Percentiles rank a stretch among this genome's conserved stretches.
Conservation (phyloP, 2,797 vertebrate species). For the Neosilurus mollespiculum region DNA sequence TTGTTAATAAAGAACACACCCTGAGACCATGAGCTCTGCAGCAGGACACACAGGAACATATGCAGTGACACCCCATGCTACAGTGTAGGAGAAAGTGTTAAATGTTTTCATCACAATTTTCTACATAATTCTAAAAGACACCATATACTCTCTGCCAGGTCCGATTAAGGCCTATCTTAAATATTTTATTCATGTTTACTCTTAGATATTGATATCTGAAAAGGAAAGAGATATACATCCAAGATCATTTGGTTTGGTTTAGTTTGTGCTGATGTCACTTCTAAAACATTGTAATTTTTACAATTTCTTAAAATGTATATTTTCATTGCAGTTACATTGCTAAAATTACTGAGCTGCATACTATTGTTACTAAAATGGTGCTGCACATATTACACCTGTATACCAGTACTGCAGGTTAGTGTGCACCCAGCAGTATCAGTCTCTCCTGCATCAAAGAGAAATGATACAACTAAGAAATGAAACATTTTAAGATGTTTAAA, state of each 20-base stretch:
- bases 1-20: conserved; percentile 7
- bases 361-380: neutral
- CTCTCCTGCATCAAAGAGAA: neutral
- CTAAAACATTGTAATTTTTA: neutral
- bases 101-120: neutral
- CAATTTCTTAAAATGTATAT: neutral
- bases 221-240: neutral
- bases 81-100: neutral
- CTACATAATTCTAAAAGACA: neutral
- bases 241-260: neutral
- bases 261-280: neutral
- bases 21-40: neutral
- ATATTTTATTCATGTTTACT: neutral
- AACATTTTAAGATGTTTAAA: neutral
- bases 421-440: neutral
- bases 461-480: neutral
- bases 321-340: neutral
- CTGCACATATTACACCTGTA: no score
- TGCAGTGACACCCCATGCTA: no score
- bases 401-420: no score
- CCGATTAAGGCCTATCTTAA: neutral
- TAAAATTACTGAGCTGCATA: neutral
- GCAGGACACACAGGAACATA: neutral
- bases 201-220: neutral
- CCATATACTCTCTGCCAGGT: neutral